These are phyloP conservation scores for Leistus spinibarbis DNA, from an alignment of 2,888 invertebrate species.

Conservation along the genomic window DNA sequence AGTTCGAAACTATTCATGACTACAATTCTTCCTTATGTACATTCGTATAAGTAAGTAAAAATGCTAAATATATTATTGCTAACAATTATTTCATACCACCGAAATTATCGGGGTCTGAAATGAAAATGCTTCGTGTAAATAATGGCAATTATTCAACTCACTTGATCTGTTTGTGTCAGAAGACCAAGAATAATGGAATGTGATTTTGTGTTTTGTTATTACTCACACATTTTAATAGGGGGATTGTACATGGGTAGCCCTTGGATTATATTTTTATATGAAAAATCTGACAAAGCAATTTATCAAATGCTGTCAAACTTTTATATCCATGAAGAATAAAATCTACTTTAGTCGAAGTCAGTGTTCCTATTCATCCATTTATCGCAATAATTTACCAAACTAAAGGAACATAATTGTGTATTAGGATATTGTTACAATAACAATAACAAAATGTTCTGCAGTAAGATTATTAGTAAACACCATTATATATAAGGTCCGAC, in stretches of 20 bases:
- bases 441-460: neutral
- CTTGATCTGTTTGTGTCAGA: neutral
- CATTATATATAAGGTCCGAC: neutral
- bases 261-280: slow-evolving; percentile 8
- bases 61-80: too few species aligned
- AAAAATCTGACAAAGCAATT: slow-evolving; percentile 21
- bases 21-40: too few species aligned
- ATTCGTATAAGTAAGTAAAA: too few species aligned
- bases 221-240: slow-evolving; percentile 14
- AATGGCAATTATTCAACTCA: neutral
- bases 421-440: neutral
- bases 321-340: slow-evolving; percentile 29
- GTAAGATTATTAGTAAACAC: neutral
- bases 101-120: too few species aligned
- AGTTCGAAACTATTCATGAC: too few species aligned
- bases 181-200: neutral
- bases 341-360: slow-evolving; percentile 20
- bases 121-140: too few species aligned
- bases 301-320: slow-evolving; percentile 28
- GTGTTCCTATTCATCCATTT: neutral
- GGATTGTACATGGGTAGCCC: slow-evolving; percentile 4
- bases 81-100: too few species aligned
- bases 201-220: neutral
- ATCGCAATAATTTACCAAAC: neutral
- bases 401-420: neutral